phyloP scores from a whole-genome alignment of 1,140 invertebrate genomes.

The Brachionus rotundiformis region DNA sequence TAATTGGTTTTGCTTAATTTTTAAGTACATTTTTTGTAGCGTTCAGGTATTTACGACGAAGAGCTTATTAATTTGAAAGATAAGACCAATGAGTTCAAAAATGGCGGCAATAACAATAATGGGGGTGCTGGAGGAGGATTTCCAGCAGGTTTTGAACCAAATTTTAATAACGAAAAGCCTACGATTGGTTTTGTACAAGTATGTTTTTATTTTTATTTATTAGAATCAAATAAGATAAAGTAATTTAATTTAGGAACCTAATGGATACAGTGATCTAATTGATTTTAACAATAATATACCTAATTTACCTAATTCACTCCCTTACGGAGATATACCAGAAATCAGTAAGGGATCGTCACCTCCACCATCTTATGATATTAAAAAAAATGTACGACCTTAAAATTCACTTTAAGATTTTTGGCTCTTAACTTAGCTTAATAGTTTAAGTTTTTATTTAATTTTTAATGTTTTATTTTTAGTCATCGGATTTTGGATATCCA shows the following conservation, averaged over 20 bases:
- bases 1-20: background rate
- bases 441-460: background rate
- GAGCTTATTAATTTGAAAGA: slow-evolving; percentile 50
- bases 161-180: background rate
- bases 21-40: slow-evolving; percentile 52
- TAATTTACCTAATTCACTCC: slow-evolving; percentile 8
- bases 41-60: slow-evolving; percentile 53
- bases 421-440: no score
- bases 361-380: slow-evolving; percentile 44
- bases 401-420: background rate
- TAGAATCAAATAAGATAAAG: background rate
- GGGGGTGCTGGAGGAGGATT: slow-evolving; percentile 67
- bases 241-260: background rate
- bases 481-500: background rate
- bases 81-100: slow-evolving; percentile 54
- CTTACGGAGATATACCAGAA: slow-evolving; percentile 20
- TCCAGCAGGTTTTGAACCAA: background rate
- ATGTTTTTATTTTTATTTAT: background rate
- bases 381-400: background rate
- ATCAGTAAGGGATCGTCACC: slow-evolving; percentile 13
- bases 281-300: slow-evolving; percentile 11
- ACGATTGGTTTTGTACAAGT: slow-evolving; percentile 22
- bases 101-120: slow-evolving; percentile 74
- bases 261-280: slow-evolving; percentile 34
- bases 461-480: background rate